Evolutionary conservation across 2,113 vertebrate species (phyloP).

Genomic region (Meleagris gallopavo): DNA sequence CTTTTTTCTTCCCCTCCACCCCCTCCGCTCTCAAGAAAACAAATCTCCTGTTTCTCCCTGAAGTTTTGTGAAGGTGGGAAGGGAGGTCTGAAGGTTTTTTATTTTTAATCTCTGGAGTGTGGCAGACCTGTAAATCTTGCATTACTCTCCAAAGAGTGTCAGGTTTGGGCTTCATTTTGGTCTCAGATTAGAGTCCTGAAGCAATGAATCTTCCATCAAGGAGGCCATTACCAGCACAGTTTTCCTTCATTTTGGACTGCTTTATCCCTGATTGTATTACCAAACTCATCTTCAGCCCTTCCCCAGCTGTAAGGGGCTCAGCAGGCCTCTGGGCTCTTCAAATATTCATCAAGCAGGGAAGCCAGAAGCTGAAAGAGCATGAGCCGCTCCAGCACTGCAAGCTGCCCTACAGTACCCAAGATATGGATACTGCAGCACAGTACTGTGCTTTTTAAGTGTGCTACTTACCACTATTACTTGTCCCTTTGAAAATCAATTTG

Average conservation of each 20-base stretch:
- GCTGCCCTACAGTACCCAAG: not conserved
- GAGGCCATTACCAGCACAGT: not conserved
- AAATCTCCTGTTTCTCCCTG: not conserved
- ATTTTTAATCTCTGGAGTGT: conserved; percentile 25
- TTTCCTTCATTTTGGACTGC: conserved; percentile 3
- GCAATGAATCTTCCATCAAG: not conserved
- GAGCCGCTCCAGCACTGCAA: not conserved
- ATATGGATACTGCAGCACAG: not conserved
- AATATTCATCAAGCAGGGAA: not conserved
- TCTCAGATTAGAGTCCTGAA: conserved; percentile 34
- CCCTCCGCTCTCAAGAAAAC: not conserved
- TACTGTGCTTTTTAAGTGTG: not conserved
- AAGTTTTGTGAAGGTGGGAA: not conserved
- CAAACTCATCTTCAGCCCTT: not conserved
- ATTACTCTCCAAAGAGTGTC: conserved; percentile 1
- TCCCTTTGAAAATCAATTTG: conserved; percentile 33
- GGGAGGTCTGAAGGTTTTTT: not conserved
- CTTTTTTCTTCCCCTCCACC: not conserved
- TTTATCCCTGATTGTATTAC: not conserved
- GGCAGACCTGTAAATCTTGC: conserved; percentile 54
- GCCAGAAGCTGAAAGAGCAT: not conserved
- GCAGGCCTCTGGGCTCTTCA: not conserved
- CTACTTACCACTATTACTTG: not conserved
- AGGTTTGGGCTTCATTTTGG: not conserved
- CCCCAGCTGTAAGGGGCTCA: not conserved